Base-by-base conservation (phyloP, 1,140 invertebrate species). In the Hycleus cichorii region DNA sequence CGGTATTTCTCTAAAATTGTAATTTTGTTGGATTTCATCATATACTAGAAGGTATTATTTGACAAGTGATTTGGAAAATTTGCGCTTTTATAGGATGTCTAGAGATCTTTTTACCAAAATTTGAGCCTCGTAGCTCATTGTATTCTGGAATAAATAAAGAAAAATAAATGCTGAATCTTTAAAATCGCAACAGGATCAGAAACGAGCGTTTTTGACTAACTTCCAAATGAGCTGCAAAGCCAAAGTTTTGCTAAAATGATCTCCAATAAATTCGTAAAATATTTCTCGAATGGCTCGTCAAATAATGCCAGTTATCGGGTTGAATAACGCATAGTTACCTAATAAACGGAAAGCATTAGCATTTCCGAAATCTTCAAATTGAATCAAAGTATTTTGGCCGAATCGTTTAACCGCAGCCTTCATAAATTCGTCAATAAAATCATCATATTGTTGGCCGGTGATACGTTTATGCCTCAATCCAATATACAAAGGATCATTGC, bases 401-500 rank as follows among this genome's bases (percentile, higher is more conserved):
- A 85, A 96, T 62, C 91, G 83, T 57, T 83, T 81, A 0, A 96
- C 87, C 11, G 87, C 88, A 0, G 95, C 92, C 46, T 85, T 70
- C 93, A 99, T 97, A 72, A 99, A 98, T 78, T 99, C 97, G 46
- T 99, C 95, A 40, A 99, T 78, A 58, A 99, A 90, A 5, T 90
- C 88, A 70, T 98, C 93, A 74, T 97, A 99, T 53, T 84, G 81
- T 24, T 78, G 61, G 0, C 94, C 94, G 3, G 82, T 84, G 0
- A 92, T 82, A 50, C 97, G 83, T 42, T 81, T 84, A 58, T 97
- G 89, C 24, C 82, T 81, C 24, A 96, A 75, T 0, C 97, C 97
- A 74, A 97, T 92, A 77, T 99, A 99, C 8, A 93, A 77, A 0
- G 89, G 87, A 76, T 98, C 93, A 50, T 94, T 84, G 4, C 95